Evolutionary conservation across 2,888 invertebrate species (phyloP).

Genomic region (Polydrusus cervinus): DNA sequence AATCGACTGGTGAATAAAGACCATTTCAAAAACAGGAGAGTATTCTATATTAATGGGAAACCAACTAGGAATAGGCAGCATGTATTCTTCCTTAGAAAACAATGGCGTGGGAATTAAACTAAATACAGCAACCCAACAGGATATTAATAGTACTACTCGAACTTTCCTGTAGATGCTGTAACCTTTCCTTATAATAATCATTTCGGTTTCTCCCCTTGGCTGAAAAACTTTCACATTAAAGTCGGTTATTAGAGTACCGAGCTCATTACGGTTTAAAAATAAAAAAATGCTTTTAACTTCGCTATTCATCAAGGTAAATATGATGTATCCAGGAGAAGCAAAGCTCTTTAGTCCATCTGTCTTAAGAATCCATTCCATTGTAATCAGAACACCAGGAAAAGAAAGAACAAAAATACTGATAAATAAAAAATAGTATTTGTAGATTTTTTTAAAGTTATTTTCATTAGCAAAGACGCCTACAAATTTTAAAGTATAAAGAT

Average conservation of each 20-base stretch:
- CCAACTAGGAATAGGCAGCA: conserved; percentile 34
- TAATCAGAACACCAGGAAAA: not conserved
- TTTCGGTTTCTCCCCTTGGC: conserved; percentile 6
- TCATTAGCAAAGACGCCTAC: not conserved
- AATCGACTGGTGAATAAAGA: conserved; percentile 54
- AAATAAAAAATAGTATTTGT: not conserved
- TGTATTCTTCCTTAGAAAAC: too few species aligned
- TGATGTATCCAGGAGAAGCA: not conserved
- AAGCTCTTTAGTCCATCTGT: not conserved
- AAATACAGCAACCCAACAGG: too few species aligned
- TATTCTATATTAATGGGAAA: conserved; percentile 52
- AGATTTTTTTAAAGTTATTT: not conserved
- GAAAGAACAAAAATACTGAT: not conserved
- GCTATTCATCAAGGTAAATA: not conserved
- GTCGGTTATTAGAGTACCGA: too few species aligned
- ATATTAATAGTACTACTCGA: too few species aligned
- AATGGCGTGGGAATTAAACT: too few species aligned
- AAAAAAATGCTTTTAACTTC: not conserved
- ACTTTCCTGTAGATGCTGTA: too few species aligned
- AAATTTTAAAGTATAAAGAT: not conserved
- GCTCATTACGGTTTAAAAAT: not conserved
- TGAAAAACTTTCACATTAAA: not conserved
- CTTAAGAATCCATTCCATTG: not conserved
- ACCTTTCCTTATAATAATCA: not conserved
- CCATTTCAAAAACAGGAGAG: conserved; percentile 43